Base-by-base conservation (phyloP, 2,888 invertebrate species). In the Gari tellinella region DNA sequence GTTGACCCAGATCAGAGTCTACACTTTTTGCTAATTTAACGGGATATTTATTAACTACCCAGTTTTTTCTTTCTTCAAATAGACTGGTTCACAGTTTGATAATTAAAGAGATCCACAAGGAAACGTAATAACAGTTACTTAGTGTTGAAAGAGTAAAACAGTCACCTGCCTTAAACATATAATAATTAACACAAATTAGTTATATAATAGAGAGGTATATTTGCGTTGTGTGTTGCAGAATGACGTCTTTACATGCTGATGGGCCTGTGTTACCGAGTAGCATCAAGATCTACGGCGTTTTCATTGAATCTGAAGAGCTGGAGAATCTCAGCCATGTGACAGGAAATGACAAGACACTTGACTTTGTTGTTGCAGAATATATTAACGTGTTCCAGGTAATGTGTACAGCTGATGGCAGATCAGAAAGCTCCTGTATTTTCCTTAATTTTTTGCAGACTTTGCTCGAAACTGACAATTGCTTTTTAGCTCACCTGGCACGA, bases 361-460 rank as follows among this genome's bases (percentile, higher is more conserved):
- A 87, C 0, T 87, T 83, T 51, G 72, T 80, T 40, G 86, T 91
- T 25, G 86, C 88, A 1, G 78, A 86, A 26, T 86, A 81, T 64
- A 89, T 91, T 45, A 91, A 91, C 61, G 80, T 86, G 26, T 91
- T 86, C 60, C 86, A 90, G 88, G 91, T 90, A 66, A 37, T n/a
- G 40, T 41, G 7, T 10, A 51, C 10, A 8, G n/a, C 23, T 10
- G 15, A 23, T 51, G 8, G 10, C 14, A 26, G 43, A 55, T 41
- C n/a, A 38, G 19, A 43, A 12, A 40, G 40, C 40, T 14, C 8
- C 40, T 12, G n/a, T n/a, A n/a, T n/a, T n/a, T n/a, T n/a, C n/a
- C n/a, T n/a, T n/a, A n/a, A n/a, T n/a, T n/a, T n/a, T n/a, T n/a
- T n/a, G n/a, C n/a, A n/a, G n/a, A n/a, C n/a, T n/a, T n/a, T n/a